A percentile compares a stretch with the other conserved stretches of the same genome.
phyloP scores from a whole-genome alignment of 2,113 vertebrate species.

The Pagrus major region DNA sequence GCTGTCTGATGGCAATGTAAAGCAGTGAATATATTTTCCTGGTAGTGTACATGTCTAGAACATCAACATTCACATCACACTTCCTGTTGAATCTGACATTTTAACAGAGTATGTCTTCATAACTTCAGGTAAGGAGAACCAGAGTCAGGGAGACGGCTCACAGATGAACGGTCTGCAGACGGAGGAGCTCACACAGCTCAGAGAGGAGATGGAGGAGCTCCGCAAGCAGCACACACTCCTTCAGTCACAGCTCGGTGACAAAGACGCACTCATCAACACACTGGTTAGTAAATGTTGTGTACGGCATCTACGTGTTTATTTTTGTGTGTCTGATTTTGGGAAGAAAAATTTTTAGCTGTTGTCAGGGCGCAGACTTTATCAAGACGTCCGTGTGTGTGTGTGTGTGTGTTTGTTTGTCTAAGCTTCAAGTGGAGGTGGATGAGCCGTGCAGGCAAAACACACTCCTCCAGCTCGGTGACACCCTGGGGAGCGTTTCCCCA shows the following conservation, averaged over 20 bases:
- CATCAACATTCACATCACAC: no score
- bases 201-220: slow-evolving; percentile 90
- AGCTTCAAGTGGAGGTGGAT: background rate
- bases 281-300: slow-evolving; percentile 82
- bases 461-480: background rate
- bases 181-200: slow-evolving; percentile 89
- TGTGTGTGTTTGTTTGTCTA: slow-evolving; percentile 5
- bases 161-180: slow-evolving; percentile 93
- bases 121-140: slow-evolving; percentile 78
- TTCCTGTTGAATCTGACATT: background rate
- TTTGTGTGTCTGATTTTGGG: background rate
- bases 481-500: background rate
- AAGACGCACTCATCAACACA: slow-evolving; percentile 87
- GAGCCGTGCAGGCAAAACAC: slow-evolving; percentile 11
- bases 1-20: no score
- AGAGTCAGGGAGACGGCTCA: slow-evolving; percentile 84
- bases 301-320: background rate
- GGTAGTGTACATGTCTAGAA: no score
- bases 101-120: background rate
- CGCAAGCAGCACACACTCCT: slow-evolving; percentile 86
- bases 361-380: no score
- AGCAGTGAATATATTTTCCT: no score
- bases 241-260: slow-evolving; percentile 89
- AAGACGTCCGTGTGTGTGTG: no score
- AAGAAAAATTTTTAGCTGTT: no score